These are phyloP conservation scores for Nomia melanderi DNA, from an alignment of 1,140 invertebrate species.

Conservation along the genomic window DNA sequence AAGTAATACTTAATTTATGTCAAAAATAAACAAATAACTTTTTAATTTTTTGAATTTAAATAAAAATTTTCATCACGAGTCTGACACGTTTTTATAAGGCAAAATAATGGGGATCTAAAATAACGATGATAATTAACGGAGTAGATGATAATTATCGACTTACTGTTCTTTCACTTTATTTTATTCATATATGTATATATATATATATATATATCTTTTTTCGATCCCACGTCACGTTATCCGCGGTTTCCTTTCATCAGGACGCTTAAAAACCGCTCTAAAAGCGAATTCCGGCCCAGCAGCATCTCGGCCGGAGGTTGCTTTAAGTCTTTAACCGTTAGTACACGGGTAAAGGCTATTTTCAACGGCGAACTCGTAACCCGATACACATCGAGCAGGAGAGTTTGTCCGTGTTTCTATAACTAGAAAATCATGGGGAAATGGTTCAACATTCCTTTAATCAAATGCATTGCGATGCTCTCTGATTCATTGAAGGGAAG, in stretches of 20 bases:
- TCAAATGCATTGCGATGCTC: background rate
- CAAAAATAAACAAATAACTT: too few species aligned
- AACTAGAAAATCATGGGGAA: constrained; percentile 25
- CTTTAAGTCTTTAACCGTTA: constrained; percentile 57
- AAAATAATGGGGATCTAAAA: constrained; percentile 48
- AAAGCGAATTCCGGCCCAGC: constrained; percentile 36
- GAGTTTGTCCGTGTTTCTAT: constrained; percentile 23
- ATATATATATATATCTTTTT: background rate
- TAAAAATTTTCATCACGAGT: too few species aligned
- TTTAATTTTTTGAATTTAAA: too few species aligned
- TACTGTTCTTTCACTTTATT: background rate
- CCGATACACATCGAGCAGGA: constrained; percentile 54
- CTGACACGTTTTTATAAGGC: too few species aligned
- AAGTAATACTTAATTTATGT: too few species aligned
- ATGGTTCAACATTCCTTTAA: background rate
- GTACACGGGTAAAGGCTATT: constrained; percentile 64
- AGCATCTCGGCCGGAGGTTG: constrained; percentile 49
- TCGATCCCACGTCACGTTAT: background rate
- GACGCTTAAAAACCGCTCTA: constrained; percentile 17
- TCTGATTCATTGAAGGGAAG: too few species aligned
- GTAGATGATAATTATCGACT: background rate
- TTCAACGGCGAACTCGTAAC: constrained; percentile 66
- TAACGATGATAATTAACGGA: constrained; percentile 55
- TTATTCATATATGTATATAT: background rate
- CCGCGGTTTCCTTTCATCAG: constrained; percentile 46